Percentiles rank a stretch among this genome's conserved stretches.
These are phyloP conservation scores for Drosophila saltans DNA, from an alignment of 1,140 invertebrate genomes.

Conservation along the genomic window DNA sequence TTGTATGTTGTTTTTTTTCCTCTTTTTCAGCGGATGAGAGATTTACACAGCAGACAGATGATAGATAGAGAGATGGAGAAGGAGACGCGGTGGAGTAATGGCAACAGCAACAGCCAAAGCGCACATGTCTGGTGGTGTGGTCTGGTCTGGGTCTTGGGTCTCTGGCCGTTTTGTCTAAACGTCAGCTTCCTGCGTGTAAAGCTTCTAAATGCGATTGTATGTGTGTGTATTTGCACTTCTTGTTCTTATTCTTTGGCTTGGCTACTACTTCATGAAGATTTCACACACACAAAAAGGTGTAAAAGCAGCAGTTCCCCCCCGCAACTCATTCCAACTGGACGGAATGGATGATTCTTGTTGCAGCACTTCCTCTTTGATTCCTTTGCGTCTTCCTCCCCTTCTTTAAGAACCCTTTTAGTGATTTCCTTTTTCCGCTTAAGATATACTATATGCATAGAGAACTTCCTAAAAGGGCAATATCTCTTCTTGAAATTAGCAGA, in stretches of 20 bases:
- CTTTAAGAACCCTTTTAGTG: conserved; percentile 4
- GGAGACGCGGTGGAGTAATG: conserved; percentile 6
- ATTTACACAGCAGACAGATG: conserved; percentile 67
- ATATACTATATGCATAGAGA: background rate
- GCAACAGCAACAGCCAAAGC: background rate
- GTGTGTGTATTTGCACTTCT: conserved; percentile 67
- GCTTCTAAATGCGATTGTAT: conserved; percentile 31
- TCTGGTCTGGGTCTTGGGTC: conserved; percentile 21
- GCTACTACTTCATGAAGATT: conserved; percentile 32
- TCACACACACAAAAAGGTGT: conserved; percentile 23
- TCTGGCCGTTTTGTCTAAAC: conserved; percentile 72
- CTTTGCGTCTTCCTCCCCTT: background rate
- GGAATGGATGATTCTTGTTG: background rate
- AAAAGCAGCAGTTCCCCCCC: background rate
- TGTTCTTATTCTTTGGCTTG: conserved; percentile 18
- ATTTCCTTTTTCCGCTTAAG: conserved; percentile 19
- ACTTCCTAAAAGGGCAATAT: conserved; percentile 9
- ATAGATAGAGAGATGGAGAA: background rate
- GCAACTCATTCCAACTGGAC: too few species aligned
- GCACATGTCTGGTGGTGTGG: conserved; percentile 47
- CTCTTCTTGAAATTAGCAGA: conserved; percentile 7
- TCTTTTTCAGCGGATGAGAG: conserved; percentile 64
- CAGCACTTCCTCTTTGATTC: conserved; percentile 3
- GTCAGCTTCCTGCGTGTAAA: conserved; percentile 67
- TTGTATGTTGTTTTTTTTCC: conserved; percentile 48